Evolutionary conservation across 2,797 vertebrate genomes (phyloP), one percentile per base, ranked within the genome.

Genomic region (Parauchenoglanis ngamensis): DNA sequence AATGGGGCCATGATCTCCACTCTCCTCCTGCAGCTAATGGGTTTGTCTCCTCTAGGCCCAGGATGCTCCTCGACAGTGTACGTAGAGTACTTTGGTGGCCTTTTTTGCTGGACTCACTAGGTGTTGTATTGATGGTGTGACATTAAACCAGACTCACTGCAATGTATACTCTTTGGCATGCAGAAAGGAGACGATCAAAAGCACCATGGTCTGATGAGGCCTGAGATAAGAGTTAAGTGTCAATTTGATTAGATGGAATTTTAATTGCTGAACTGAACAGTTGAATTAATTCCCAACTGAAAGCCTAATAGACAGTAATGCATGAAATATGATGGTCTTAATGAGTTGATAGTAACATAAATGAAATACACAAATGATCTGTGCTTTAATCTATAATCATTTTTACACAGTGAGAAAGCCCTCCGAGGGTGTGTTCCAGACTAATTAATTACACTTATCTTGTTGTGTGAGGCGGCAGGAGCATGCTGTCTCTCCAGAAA

Each of bases 401-500:
- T 83, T 87, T 63, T 75, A 82, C 44, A 7, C 77, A 57, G 21
- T 56, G 28, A 77, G 57, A 63, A 59, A 67, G 44, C 21, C 19
- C 85, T 52, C 67, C 84, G 23, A 78, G 84, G 73, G 84, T 73
- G 85, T 72, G 77, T 65, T 86, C 56, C 68, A 75, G 68, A 40
- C 31, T 87, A 87, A 77, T 77, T 87, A 65, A 77, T 77, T 87
- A 57, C 17, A 68, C n/a, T 56, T 77, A 44, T 67, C 80, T 56
- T 56, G n/a, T 67, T 46, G 72, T 85, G 56, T 85, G 83, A 78
- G 82, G 54, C n/a, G 7, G 63, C 40, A 7, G 19, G 28, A 85
- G 44, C 72, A 65, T 54, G 67, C 61, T 79, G 87, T 90, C 72
- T 88, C 72, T 65, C 63, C 54, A 75, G 84, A 82, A 87, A 85